Base-by-base conservation (phyloP, 2,797 vertebrate genomes). In the Spondyliosoma cantharus region DNA sequence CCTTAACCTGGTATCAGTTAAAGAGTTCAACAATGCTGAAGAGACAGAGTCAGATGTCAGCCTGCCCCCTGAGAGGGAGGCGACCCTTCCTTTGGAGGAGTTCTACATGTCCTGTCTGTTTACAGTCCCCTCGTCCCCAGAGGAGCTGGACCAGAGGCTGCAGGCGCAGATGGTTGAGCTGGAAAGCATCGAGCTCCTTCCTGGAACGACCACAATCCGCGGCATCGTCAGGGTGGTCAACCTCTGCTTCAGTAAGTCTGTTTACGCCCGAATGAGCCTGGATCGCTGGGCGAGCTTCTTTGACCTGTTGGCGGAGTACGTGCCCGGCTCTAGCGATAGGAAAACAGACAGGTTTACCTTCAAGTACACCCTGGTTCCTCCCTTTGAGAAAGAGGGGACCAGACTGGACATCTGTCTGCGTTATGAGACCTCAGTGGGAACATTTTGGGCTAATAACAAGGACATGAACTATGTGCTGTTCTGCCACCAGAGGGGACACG, bases 371-470 rank as follows among this genome's bases (percentile, higher is more conserved):
- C 70, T 98, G 88, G 92, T 93, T 63, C 96, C 97, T 86, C 96
- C 97, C 7, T 96, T 96, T 81, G 93, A 95, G 68, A 93, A 83
- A 82, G 95, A 96, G 48, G 97, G 96, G 50, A 87, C 89, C 71
- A 95, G 95, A 77, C 76, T 99, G 87, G 97, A 99, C 86, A 96
- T 99, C 92, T 99, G 97, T 75, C 96, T 99, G 86, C 95, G 97
- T 20, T 99, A 98, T 0, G 96, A 98, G 76, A 97, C 96, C 16
- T 87, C 95, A 0, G 22, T 73, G 52, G 97, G 96, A 64, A 96
- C 91, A 29, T 99, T 97, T 92, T 99, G 98, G 98, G 96, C 96
- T 81, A 99, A 97, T 86, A 98, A 98, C 70, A 87, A 94, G 3
- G 95, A 94, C 24, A 91, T 93, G 84, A 99, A 99, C 94, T 99